Base-by-base conservation (phyloP, 1,140 invertebrate species). In the Meloidogyne hapla region DNA sequence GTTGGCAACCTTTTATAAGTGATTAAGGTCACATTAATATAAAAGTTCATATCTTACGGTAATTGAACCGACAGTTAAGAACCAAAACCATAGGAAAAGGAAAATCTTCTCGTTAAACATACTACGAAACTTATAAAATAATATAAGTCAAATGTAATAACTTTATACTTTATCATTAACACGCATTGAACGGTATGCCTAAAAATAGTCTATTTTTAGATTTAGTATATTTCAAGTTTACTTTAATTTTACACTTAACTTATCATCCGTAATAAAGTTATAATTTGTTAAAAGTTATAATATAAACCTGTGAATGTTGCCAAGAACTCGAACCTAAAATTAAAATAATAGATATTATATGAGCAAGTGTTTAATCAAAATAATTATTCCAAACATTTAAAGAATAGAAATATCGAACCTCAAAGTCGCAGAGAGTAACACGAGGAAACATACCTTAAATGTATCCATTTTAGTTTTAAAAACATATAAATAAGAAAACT, bases 41-140 rank as follows among this genome's bases (percentile, higher is more conserved):
- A 23, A n/a, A n/a, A n/a, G n/a, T n/a, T n/a, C 1, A 21, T 9
- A 28, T 28, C 40, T 21, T 26, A 79, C 79, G 2, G 85, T 86
- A 9, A 87, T 78, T 18, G 85, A 64, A 13, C 85, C 85, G 25
- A 87, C 82, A 6, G 83, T 84, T 21, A 86, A 64, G 65, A 86
- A 87, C 85, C 85, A 86, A 67, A 86, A 86, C 85, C 85, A 86
- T 10, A 86, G 74, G 70, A 86, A 86, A 12, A 86, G 70, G 72
- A 87, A 86, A 25, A 86, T 86, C 65, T 86, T 86, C 74, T 87
- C 85, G 68, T 86, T 86, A 69, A 86, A 86, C 85, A 86, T 86
- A 62, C 69, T 66, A n/a, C 9, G 33, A 77, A 64, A 33, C 23
- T 26, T 23, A n/a, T 5, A 65, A 64, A 8, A 64, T 64, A 73